phyloP scores from a whole-genome alignment of 2,888 invertebrate species.

The Amiota minor region DNA sequence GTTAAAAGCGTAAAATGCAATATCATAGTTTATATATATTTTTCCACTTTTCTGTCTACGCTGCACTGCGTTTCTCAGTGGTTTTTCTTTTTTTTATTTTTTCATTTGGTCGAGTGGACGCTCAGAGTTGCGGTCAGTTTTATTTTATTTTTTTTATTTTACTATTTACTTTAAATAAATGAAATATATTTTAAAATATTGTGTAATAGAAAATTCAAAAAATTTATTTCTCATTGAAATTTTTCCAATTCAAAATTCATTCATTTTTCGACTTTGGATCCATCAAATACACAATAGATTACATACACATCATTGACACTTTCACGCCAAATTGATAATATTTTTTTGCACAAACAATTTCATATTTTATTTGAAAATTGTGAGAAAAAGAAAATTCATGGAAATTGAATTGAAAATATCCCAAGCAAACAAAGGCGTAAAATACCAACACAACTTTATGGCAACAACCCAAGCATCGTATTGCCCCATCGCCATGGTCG shows the following conservation, averaged over 20 bases:
- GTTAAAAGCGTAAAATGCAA: constrained; percentile 26
- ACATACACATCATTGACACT: background rate
- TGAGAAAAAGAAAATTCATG: background rate
- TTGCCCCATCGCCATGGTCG: too few relatives aligned
- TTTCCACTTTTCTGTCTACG: constrained; percentile 19
- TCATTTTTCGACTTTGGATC: too few relatives aligned
- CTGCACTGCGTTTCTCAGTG: constrained; percentile 27
- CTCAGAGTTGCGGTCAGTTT: background rate
- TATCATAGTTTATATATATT: background rate
- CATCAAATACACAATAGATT: too few relatives aligned
- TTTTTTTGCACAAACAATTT: background rate
- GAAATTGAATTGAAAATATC: constrained; percentile 6
- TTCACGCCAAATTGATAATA: constrained; percentile 1
- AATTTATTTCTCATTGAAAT: too few relatives aligned
- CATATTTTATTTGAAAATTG: background rate
- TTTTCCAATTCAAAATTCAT: too few relatives aligned
- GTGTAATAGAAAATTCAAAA: too few relatives aligned
- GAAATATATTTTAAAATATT: too few relatives aligned
- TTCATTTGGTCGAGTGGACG: background rate
- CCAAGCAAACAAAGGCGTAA: background rate
- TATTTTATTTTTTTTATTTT: too few relatives aligned
- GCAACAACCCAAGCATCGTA: too few relatives aligned
- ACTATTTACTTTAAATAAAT: too few relatives aligned
- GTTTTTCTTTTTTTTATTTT: background rate
- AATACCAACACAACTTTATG: background rate